Conservation (phyloP, 2,113 vertebrate genomes). For the Todiramphus saurophagus region DNA sequence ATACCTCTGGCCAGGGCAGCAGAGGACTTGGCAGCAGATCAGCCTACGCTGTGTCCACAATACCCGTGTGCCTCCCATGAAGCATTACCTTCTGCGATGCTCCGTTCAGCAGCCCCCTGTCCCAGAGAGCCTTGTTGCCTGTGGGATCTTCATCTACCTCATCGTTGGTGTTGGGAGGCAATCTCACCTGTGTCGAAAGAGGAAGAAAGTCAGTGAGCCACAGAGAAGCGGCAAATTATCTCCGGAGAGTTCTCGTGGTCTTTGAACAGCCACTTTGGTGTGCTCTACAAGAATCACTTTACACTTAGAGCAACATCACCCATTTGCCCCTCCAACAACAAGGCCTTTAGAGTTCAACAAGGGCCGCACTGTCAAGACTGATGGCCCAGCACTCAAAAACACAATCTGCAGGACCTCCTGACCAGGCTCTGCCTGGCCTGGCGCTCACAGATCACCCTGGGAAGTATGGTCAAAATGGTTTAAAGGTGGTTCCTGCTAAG, state of each 20-base stretch:
- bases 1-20: not conserved
- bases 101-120: slow-evolving; percentile 95
- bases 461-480: not conserved
- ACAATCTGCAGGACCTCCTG: not conserved
- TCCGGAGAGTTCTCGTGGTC: not conserved
- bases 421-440: not conserved
- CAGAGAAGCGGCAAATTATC: not conserved
- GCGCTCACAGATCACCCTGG: not conserved
- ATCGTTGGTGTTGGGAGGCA: slow-evolving; percentile 95
- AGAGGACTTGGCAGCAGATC: not conserved
- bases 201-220: not conserved
- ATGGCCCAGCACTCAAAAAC: not conserved
- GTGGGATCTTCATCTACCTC: slow-evolving; percentile 98
- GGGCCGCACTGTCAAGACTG: fast-evolving
- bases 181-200: slow-evolving; percentile 81
- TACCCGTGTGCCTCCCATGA: not conserved
- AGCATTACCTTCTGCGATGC: slow-evolving; percentile 93
- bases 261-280: not conserved
- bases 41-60: not conserved
- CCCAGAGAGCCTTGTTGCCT: slow-evolving; percentile 98
- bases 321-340: not conserved
- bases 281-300: not conserved
- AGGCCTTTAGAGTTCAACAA: not conserved
- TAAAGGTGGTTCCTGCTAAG: not conserved
- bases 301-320: not conserved